Conservation (phyloP, 2,888 invertebrate genomes). For the Stenodema calcarata region DNA sequence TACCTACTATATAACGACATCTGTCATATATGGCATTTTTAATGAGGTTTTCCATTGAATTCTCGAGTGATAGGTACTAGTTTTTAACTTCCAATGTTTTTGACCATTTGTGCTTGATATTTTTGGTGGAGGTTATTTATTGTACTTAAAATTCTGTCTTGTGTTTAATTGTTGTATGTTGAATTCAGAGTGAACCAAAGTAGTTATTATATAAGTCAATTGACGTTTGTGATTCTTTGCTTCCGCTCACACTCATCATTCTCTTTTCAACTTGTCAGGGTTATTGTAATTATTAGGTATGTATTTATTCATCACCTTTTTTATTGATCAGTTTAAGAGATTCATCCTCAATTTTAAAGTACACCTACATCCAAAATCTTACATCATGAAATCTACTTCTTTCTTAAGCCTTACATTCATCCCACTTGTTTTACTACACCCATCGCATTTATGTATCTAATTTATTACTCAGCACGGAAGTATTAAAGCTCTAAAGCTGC, state of each 20-base stretch:
- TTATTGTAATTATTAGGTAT: no score
- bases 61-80: background rate
- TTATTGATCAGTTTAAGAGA: no score
- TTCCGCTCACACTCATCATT: background rate
- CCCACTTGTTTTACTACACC: no score
- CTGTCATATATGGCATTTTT: background rate
- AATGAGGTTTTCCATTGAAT: background rate
- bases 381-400: no score
- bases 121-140: slow-evolving; percentile 25
- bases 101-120: background rate
- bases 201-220: background rate
- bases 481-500: no score
- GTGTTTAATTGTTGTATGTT: background rate
- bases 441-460: no score
- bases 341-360: no score
- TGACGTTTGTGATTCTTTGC: background rate
- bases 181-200: background rate
- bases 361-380: no score
- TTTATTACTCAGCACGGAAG: no score
- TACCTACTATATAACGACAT: background rate
- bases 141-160: slow-evolving; percentile 1
- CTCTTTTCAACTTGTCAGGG: background rate
- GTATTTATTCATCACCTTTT: no score
- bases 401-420: no score
- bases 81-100: background rate